Base-by-base conservation (phyloP, 64 coral and sea anemone genomes). In the Pachyseris speciosa region DNA sequence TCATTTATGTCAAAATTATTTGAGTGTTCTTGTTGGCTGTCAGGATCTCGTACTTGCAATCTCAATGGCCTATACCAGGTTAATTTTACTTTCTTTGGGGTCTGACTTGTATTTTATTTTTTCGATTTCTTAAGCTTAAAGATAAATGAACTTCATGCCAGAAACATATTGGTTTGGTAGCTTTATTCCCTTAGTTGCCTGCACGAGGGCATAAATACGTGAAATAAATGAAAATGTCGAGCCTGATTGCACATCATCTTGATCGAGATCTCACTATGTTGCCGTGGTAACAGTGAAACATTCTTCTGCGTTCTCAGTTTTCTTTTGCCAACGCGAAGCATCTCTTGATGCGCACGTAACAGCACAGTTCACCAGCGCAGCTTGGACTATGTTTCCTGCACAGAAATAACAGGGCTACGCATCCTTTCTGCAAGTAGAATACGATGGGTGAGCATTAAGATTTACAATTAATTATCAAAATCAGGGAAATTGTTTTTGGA, bases 241-340 rank as follows among this genome's bases (percentile, higher is more conserved):
- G 48, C 75, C 75, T 79, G 49, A 79, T 58, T 79, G 75, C 16
- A 79, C 12, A 38, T 48, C 41, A 48, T 48, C 41, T 48, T n/a
- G 7, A 80, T 58, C 30, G 75, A 80, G 57, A 53, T 80, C 48
- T 37, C 29, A 22, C 75, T 79, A 79, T 22, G 75, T 80, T 80
- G 50, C 20, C 75, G 58, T 58, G 75, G 51, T 59, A 36, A 59
- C 75, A 80, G 40, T 45, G 45, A 37, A 50, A 80, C 19, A 51
- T 31, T 8, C 48, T 58, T 9, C 12, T 9, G 44, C 11, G 28
- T 3, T 15, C 0, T 52, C 7, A 3, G 48, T 27, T 2, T 7
- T 29, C 28, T 11, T 5, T 17, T n/a, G n/a, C n/a, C 5, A n/a
- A 29, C 28, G 7, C 1, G 30, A 80, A 57, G 29, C 75, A 80